phyloP scores from a whole-genome alignment of 2,113 vertebrate genomes.

The Aspiorhynchus laticeps region DNA sequence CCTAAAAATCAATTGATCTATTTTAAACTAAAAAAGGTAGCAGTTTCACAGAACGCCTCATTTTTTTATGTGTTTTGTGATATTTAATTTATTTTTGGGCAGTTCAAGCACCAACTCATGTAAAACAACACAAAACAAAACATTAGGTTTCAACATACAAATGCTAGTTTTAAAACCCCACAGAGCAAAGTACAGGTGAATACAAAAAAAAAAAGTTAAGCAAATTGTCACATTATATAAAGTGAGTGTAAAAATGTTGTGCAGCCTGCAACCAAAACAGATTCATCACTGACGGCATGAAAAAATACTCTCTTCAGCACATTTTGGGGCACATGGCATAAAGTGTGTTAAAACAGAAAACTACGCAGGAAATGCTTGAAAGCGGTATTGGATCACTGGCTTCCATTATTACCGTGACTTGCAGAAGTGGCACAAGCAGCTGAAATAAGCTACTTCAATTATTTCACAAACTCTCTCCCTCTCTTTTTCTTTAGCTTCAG shows the following conservation, averaged over 20 bases:
- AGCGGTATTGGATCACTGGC: conserved; percentile 42
- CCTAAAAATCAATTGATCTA: not conserved
- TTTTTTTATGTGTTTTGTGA: not conserved
- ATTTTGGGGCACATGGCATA: conserved; percentile 29
- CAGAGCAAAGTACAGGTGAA: conserved; percentile 34
- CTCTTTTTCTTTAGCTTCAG: conserved; percentile 32
- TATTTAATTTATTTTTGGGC: not conserved
- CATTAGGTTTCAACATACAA: conserved; percentile 7
- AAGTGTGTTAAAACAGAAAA: conserved; percentile 37
- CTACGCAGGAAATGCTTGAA: conserved; percentile 33
- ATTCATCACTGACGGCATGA: conserved; percentile 36
- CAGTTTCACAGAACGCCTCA: not conserved
- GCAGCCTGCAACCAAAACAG: conserved; percentile 27
- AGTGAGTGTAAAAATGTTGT: conserved; percentile 38
- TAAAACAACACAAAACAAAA: conserved; percentile 20
- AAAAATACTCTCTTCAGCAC: conserved; percentile 35
- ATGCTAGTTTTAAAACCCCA: conserved; percentile 7
- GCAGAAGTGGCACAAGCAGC: conserved; percentile 45
- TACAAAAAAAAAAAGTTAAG: conserved; percentile 36
- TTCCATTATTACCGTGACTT: conserved; percentile 38
- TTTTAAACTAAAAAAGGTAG: not conserved
- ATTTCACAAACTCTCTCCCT: conserved; percentile 23
- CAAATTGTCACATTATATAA: conserved; percentile 48
- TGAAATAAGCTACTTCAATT: conserved; percentile 18
- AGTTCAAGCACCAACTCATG: not conserved